Base-by-base conservation (phyloP, 2,888 invertebrate species). In the Sisyra nigra region DNA sequence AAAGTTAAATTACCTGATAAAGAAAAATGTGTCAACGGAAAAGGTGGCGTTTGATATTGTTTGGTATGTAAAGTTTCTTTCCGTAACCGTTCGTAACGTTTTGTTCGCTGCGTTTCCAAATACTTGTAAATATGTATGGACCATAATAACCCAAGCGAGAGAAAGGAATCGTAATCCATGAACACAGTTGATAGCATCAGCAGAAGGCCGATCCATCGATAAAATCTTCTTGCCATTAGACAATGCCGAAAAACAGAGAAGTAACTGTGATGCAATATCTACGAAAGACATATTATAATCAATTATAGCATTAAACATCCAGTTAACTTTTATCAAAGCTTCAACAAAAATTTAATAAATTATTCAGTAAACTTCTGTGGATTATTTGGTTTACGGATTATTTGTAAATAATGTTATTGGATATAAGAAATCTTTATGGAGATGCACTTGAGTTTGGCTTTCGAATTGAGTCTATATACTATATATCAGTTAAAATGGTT, bases 21-120 rank as follows among this genome's bases (percentile, higher is more conserved):
- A 85, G 65, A 86, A 87, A 64, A 87, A 87, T 4, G 84, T 83
- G 55, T 87, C 87, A 35, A 87, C 87, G 39, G 86, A 84, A 57
- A 82, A 85, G 5, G 84, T 82, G 1, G 85, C 87, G 60, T 87
- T 87, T 45, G 84, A 81, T 45, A 87, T 77, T 1, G 84, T 78
- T 59, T 87, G 86, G 61, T 83, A 87, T 62, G 79, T 68, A 58
- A 82, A 77, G 52, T 77, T 76, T 44, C 82, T 69, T 59, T 86
- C 85, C 0, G 77, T 80, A 48, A 84, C 70, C 2, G 74, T 71
- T 40, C 85, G 68, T 58, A 77, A 67, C 32, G 72, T 76, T 67
- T 85, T 77, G 57, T 80, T 80, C 53, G 77, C 76, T 1, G 81
- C 78, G 40, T 87, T 76, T 51, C 77, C 74, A 62, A 84, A 87